A percentile compares a stretch with the other conserved stretches of the same genome.
These are phyloP conservation scores for Leptocoma aspasia DNA, from an alignment of 2,113 vertebrate genomes.

Conservation along the genomic window DNA sequence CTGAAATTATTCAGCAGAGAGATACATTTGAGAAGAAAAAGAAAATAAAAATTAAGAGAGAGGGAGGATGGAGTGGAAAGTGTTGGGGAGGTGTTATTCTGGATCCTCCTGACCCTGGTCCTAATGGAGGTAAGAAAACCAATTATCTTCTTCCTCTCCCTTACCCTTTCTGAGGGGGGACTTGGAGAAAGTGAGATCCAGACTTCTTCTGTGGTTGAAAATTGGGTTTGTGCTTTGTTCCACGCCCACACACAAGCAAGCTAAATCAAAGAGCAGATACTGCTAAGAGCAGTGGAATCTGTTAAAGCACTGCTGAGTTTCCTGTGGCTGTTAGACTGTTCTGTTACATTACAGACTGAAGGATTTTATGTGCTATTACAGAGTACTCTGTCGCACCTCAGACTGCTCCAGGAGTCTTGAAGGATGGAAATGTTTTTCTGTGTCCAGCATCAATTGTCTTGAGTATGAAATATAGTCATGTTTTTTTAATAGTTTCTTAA, in stretches of 20 bases:
- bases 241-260: neutral
- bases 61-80: conserved; percentile 90
- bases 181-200: neutral
- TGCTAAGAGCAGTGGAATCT: neutral
- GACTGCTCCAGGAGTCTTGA: neutral
- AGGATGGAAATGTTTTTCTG: neutral
- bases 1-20: conserved; percentile 74
- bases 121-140: conserved; percentile 84
- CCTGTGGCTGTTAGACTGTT: neutral
- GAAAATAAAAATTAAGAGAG: conserved; percentile 83
- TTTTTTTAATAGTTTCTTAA: neutral
- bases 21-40: conserved; percentile 84
- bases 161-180: neutral
- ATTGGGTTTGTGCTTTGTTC: neutral
- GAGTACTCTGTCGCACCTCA: neutral
- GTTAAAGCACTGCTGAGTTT: neutral
- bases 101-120: conserved; percentile 87
- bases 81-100: conserved; percentile 88
- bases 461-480: neutral
- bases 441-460: neutral
- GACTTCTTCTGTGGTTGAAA: neutral
- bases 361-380: neutral
- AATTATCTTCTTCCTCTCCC: neutral
- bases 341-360: rapidly evolving
- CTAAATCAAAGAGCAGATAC: neutral